Conservation (phyloP, 2,797 vertebrate species). For the Cygnus olor region DNA sequence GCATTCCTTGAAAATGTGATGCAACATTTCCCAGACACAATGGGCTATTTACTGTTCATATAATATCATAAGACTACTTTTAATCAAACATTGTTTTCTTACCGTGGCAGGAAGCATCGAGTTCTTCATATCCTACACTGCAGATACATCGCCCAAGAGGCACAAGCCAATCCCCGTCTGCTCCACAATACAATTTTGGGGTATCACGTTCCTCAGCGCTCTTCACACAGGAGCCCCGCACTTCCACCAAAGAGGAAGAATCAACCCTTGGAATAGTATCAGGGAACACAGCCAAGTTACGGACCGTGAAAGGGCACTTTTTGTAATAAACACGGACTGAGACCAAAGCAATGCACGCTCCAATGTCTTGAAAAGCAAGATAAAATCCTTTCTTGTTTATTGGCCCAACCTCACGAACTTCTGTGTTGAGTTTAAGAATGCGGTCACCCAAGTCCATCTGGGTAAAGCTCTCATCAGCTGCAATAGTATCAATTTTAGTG, state of each 20-base stretch:
- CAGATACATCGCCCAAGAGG: slow-evolving; percentile 93
- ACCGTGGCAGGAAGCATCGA: slow-evolving; percentile 90
- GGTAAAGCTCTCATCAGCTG: slow-evolving; percentile 95
- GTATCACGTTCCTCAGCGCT: slow-evolving; percentile 93
- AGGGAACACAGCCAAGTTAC: slow-evolving; percentile 93
- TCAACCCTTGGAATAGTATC: slow-evolving; percentile 95
- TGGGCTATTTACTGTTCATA: not conserved
- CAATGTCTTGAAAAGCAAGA: slow-evolving; percentile 95
- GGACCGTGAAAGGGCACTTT: slow-evolving; percentile 92
- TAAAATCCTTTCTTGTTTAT: slow-evolving; percentile 93
- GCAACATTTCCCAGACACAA: not conserved
- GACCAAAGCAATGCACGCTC: slow-evolving; percentile 93
- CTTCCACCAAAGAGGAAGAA: slow-evolving; percentile 95
- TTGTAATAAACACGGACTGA: slow-evolving; percentile 96
- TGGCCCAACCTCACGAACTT: slow-evolving; percentile 93
- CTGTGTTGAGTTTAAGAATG: slow-evolving; percentile 95
- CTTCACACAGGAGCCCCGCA: slow-evolving; percentile 92
- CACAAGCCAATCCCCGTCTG: slow-evolving; percentile 96
- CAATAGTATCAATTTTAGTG: slow-evolving; percentile 94
- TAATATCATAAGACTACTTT: not conserved
- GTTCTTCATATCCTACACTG: slow-evolving; percentile 90
- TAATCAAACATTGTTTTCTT: slow-evolving; percentile 59
- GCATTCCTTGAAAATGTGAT: not conserved
- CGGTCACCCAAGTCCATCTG: slow-evolving; percentile 97
- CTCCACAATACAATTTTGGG: slow-evolving; percentile 93